These are phyloP conservation scores for Lamellibrachia luymesi DNA, from an alignment of 1,140 invertebrate species.

Conservation along the genomic window DNA sequence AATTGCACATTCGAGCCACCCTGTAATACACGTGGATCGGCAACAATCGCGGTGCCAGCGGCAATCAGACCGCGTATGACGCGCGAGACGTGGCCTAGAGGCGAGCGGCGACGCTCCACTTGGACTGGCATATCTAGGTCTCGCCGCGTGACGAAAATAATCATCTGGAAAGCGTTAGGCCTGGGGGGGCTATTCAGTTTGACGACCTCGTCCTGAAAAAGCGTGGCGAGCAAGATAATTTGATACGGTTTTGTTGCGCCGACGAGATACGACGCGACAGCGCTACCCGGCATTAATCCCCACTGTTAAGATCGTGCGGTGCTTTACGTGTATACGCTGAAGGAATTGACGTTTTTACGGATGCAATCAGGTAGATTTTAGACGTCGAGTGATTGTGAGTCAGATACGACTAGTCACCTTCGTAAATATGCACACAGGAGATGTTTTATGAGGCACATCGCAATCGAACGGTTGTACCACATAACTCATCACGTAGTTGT, in stretches of 20 bases:
- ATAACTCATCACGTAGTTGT: too few relatives aligned
- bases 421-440: neutral
- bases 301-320: neutral
- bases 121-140: neutral
- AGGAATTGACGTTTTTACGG: neutral
- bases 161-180: neutral
- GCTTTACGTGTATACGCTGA: neutral
- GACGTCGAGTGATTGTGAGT: neutral
- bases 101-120: neutral
- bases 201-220: too few relatives aligned
- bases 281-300: neutral
- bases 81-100: neutral
- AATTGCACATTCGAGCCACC: too few relatives aligned
- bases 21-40: too few relatives aligned
- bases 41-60: neutral
- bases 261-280: neutral
- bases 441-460: neutral
- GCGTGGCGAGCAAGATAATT: neutral
- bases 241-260: slow-evolving; percentile 3
- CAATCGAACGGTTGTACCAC: too few relatives aligned
- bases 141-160: neutral
- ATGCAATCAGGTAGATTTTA: neutral
- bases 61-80: neutral
- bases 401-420: neutral
- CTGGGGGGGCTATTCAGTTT: neutral